Base-by-base conservation (phyloP, 2,888 invertebrate species). In the Scaeva pyrastri region DNA sequence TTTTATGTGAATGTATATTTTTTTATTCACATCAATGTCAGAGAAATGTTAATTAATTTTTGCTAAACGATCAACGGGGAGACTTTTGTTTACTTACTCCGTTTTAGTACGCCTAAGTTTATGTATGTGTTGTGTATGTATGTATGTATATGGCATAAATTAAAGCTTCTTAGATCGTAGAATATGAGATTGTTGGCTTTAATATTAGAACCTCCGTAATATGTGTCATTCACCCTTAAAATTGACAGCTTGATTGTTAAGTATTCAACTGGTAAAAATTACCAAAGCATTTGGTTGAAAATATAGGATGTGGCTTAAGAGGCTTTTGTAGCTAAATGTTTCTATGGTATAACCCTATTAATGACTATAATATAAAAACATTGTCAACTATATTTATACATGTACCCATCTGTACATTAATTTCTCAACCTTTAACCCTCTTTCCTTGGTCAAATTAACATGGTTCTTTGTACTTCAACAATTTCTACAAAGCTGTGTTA, bases 21-120 rank as follows among this genome's bases (percentile, higher is more conserved):
- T 60, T n/a, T 31, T 45, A 56, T 26, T 36, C 50, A 21, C 74
- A 43, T 80, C 74, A 80, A 56, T 84, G 70, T 80, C 80, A 79
- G 72, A 62, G 75, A 72, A 80, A 85, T 85, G 80, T 80, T 85
- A 85, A 85, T 85, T 85, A 75, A 76, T 85, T 84, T 80, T 85
- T 85, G 60, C 72, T 60, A 85, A 85, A 73, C 84, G 84, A 85
- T 80, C 84, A 80, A 80, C 79, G 55, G 76, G 58, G 75, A 41
- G 60, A 72, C 60, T 80, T 76, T 75, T 79, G 84, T 84, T 84
- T 71, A 66, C 75, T 75, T 75, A 71, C 66, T 75, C 41, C 31
- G 58, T 39, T 71, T 66, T 58, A 52, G 26, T 52, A 5, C 7
- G 5, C 11, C 10, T 14, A 41, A 14, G n/a, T n/a, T n/a, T 52